Percentiles rank a stretch among this genome's conserved stretches.
These are phyloP conservation scores for Athetis lepigone DNA, from an alignment of 2,888 invertebrate species.

Conservation along the genomic window DNA sequence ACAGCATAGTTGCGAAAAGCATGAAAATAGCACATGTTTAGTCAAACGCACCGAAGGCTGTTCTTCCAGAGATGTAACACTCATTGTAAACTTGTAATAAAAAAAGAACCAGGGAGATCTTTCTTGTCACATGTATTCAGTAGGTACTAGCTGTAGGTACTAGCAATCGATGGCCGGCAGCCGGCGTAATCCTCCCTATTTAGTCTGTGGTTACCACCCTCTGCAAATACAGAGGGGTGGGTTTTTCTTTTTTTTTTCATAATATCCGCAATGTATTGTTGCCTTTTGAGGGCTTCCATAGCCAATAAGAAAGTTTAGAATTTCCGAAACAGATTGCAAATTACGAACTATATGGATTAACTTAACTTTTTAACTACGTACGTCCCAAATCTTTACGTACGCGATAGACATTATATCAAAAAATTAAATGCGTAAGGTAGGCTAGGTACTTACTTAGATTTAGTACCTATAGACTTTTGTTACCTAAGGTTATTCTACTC, in stretches of 20 bases:
- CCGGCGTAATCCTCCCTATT: conserved; percentile 57
- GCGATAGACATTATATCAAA: no score
- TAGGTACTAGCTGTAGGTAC: conserved; percentile 31
- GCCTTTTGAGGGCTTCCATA: conserved; percentile 50
- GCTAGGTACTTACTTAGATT: no score
- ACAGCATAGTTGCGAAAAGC: conserved; percentile 42
- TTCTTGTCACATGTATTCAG: conserved; percentile 49
- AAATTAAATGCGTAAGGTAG: not conserved
- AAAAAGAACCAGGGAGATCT: conserved; percentile 30
- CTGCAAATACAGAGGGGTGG: conserved; percentile 47
- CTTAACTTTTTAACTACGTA: no score
- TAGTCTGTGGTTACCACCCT: conserved; percentile 65
- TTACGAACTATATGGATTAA: no score
- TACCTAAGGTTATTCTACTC: no score
- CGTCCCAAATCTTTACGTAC: no score
- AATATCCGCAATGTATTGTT: conserved; percentile 40
- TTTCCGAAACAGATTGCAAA: not conserved
- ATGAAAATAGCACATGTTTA: conserved; percentile 53
- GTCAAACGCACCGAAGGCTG: conserved; percentile 62
- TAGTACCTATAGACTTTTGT: no score
- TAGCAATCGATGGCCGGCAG: conserved; percentile 59
- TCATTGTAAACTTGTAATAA: conserved; percentile 51
- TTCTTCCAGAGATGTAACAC: conserved; percentile 63
- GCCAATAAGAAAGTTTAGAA: not conserved
- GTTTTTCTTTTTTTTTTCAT: conserved; percentile 42